phyloP scores from a whole-genome alignment of 2,797 vertebrate species.

The Sebastes minor region DNA sequence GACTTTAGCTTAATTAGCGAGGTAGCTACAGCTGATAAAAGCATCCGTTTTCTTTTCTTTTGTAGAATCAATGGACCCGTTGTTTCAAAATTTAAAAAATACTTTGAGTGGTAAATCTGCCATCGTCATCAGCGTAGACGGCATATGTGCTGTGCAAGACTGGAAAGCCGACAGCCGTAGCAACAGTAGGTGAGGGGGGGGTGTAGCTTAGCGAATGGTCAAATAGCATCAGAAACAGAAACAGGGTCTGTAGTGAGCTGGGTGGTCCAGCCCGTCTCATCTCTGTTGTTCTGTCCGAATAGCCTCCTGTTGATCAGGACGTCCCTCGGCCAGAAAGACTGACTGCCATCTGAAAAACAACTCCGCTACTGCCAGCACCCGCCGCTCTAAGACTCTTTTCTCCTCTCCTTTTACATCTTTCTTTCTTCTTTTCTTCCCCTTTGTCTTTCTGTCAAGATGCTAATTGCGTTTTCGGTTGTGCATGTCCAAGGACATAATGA shows the following conservation, averaged over 20 bases:
- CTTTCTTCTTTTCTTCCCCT: conserved; percentile 19
- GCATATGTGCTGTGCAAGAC: neutral
- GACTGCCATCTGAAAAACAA: conserved; percentile 61
- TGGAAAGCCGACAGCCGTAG: neutral
- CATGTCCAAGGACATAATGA: conserved; percentile 59
- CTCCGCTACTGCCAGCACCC: conserved; percentile 20
- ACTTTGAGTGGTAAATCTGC: neutral
- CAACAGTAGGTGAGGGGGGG: neutral
- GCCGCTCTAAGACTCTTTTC: conserved; percentile 5
- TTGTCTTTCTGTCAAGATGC: conserved; percentile 49
- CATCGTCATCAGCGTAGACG: neutral
- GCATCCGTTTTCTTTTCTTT: neutral
- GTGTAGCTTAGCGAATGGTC: neutral
- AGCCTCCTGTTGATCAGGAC: conserved; percentile 11
- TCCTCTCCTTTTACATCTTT: neutral
- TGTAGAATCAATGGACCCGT: neutral
- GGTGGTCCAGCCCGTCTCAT: conserved; percentile 60
- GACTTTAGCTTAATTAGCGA: neutral
- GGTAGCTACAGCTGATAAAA: neutral
- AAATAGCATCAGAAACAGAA: conserved; percentile 6
- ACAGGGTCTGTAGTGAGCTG: conserved; percentile 19
- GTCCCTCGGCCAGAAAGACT: conserved; percentile 36
- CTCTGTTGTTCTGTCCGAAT: conserved; percentile 9
- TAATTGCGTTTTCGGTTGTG: conserved; percentile 35
- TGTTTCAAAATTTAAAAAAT: neutral